phyloP scores from a whole-genome alignment of 1,140 invertebrate genomes.

The Neuroterus valhalla region DNA sequence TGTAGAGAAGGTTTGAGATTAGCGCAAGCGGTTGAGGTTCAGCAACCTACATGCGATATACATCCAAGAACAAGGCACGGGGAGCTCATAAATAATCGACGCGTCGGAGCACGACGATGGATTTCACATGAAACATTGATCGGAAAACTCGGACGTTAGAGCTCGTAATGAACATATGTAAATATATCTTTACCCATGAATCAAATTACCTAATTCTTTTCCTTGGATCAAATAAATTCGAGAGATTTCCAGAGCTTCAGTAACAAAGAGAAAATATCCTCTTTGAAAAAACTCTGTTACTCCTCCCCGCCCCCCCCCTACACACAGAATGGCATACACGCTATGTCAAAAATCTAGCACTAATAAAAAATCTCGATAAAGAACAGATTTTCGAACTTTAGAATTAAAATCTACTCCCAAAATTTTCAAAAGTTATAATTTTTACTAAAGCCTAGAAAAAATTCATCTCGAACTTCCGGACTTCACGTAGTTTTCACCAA shows the following conservation, averaged over 20 bases:
- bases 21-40: slow-evolving; percentile 57
- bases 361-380: no score
- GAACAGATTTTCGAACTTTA: no score
- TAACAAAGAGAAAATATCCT: slow-evolving; percentile 29
- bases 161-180: slow-evolving; percentile 67
- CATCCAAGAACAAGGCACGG: slow-evolving; percentile 65
- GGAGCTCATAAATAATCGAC: slow-evolving; percentile 75
- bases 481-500: no score
- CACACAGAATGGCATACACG: neutral
- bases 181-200: slow-evolving; percentile 43
- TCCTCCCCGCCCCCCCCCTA: no score
- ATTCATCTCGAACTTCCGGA: no score
- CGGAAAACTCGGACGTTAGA: slow-evolving; percentile 63
- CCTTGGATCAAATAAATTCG: neutral
- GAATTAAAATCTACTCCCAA: no score
- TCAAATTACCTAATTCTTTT: slow-evolving; percentile 45
- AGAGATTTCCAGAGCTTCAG: slow-evolving; percentile 8
- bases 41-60: slow-evolving; percentile 62
- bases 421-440: no score
- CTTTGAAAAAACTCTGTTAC: no score
- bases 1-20: slow-evolving; percentile 42
- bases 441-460: no score
- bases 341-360: no score
- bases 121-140: slow-evolving; percentile 75
- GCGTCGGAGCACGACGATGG: slow-evolving; percentile 67